Evolutionary conservation across 2,888 invertebrate species (phyloP).

Genomic region (Orthosia cruda): DNA sequence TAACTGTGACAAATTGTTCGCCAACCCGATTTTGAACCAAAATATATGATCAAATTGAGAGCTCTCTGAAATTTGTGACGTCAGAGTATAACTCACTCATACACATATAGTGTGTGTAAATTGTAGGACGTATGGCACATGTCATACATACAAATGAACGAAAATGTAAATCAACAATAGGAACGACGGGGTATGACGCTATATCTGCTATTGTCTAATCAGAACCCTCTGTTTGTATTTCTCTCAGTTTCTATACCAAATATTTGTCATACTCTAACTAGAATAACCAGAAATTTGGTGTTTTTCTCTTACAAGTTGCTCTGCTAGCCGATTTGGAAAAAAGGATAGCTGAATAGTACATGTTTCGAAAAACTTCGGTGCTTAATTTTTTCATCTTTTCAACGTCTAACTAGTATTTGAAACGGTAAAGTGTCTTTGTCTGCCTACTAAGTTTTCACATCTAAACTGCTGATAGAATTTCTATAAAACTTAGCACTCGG

Average conservation of each 20-base stretch:
- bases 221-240: background rate
- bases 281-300: background rate
- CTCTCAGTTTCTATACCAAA: background rate
- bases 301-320: background rate
- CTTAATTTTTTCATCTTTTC: no score
- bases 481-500: background rate
- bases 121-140: background rate
- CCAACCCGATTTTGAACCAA: background rate
- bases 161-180: constrained; percentile 22
- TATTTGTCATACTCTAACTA: background rate
- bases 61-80: constrained; percentile 6
- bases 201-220: background rate
- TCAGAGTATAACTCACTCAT: background rate
- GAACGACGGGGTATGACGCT: background rate
- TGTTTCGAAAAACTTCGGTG: no score
- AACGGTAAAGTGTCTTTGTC: no score
- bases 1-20: background rate
- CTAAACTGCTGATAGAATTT: no score
- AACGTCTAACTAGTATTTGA: no score
- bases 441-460: no score
- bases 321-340: no score
- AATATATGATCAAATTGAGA: background rate
- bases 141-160: constrained; percentile 21
- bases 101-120: background rate
- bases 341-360: no score